Base-by-base conservation (phyloP, 2,113 vertebrate species). In the Thermophis baileyi region DNA sequence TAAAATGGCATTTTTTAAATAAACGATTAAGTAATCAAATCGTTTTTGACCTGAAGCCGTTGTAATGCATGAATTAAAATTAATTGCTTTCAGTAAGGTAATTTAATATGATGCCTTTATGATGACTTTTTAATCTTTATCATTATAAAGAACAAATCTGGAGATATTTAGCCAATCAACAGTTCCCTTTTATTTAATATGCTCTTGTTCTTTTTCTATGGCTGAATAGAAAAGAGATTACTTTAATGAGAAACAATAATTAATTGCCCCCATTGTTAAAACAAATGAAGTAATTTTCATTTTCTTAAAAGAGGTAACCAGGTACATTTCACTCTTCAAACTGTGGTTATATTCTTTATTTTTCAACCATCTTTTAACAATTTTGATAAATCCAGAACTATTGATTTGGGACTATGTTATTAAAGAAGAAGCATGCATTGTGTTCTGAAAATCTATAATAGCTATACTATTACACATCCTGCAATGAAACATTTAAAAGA, bases 71-170 rank as follows among this genome's bases (percentile, higher is more conserved):
- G 93, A 94, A 96, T 95, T 95, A 90, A 94, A 96, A 96, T 96
- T 95, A 96, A 96, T 94, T 94, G 89, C 90, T 94, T 95, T 81
- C 93, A 93, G 88, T 92, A 81, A 95, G 93, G 94, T 95, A 94
- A 95, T 97, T 94, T 94, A 91, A 96, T 96, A 95, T 92, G 95
- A 93, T 94, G 95, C 95, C 94, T 97, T 95, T 92, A 94, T 93
- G 97, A 97, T 94, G 95, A 95, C 60, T 95, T 92, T 95, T 94
- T 96, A 97, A 96, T 94, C 96, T 94, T 96, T 97, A 94, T 93
- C 93, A 96, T 97, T 95, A 95, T 6, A 95, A 95, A 96, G 94
- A 91, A 92, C 91, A 93, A 90, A 90, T 49, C 88, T 96, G 91
- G 93, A 95, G 91, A 94, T 97, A 92, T 95, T 95, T 90, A 94